These are phyloP conservation scores for Mercenaria mercenaria DNA, from an alignment of 1,140 invertebrate genomes.

Conservation along the genomic window DNA sequence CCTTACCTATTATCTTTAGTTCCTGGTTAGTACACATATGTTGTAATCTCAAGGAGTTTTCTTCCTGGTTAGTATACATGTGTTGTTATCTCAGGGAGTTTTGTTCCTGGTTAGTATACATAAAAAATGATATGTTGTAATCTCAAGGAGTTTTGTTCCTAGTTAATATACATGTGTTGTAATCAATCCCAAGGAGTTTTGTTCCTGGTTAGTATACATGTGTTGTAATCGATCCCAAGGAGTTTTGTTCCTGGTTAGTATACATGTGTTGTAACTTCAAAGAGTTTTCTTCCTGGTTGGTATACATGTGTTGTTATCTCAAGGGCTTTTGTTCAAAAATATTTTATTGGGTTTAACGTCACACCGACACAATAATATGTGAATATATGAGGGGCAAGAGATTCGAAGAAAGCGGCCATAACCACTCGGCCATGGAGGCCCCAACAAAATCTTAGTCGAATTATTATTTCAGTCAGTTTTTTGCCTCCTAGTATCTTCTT, in stretches of 20 bases:
- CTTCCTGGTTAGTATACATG: neutral
- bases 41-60: neutral
- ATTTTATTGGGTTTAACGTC: too few species aligned
- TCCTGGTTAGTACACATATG: neutral
- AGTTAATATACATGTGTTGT: neutral
- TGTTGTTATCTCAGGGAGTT: neutral
- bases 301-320: neutral
- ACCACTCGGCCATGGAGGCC: too few species aligned
- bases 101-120: too few species aligned
- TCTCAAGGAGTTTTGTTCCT: neutral
- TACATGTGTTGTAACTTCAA: neutral
- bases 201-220: neutral
- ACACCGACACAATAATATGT: too few species aligned
- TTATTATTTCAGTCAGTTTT: too few species aligned
- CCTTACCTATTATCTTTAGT: too few species aligned
- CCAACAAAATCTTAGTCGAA: too few species aligned
- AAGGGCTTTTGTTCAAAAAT: too few species aligned
- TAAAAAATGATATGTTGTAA: neutral
- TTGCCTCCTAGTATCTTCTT: too few species aligned
- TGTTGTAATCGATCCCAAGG: neutral
- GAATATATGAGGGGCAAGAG: too few species aligned
- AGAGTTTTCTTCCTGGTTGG: neutral
- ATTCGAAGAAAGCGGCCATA: too few species aligned
- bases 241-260: too few species aligned
- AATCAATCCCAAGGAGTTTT: neutral